Evolutionary conservation across 1,140 invertebrate genomes (phyloP).

Genomic region (Drosophila ficusphila): DNA sequence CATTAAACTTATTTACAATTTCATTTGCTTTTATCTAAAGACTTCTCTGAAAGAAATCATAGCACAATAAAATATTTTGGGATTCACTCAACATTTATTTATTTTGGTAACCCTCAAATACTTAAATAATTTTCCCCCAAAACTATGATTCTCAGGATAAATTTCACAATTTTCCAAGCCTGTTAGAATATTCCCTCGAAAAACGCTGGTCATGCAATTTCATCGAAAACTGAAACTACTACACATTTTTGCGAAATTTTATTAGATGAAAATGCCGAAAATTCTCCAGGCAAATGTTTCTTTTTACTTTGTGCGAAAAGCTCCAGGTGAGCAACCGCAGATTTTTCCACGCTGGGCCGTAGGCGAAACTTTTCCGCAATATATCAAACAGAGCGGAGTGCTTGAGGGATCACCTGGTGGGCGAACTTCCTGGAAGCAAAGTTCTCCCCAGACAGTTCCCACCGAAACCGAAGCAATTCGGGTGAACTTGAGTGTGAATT

Average conservation of each 20-base stretch:
- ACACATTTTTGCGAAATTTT: constrained; percentile 48
- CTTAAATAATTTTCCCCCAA: constrained; percentile 6
- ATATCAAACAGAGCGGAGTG: constrained; percentile 43
- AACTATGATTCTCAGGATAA: constrained; percentile 31
- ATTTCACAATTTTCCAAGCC: constrained; percentile 41
- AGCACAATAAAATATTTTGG: no score
- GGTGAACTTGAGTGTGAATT: constrained; percentile 57
- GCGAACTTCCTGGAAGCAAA: constrained; percentile 64
- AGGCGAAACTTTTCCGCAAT: constrained; percentile 63
- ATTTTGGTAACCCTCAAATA: constrained; percentile 17
- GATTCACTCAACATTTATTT: not conserved
- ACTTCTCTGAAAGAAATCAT: not conserved
- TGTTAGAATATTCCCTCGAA: constrained; percentile 8
- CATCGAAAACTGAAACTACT: constrained; percentile 56
- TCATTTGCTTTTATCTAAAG: not conserved
- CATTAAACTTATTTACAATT: not conserved
- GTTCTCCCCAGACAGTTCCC: constrained; percentile 26
- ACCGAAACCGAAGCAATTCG: constrained; percentile 44
- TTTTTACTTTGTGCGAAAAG: constrained; percentile 40
- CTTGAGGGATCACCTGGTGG: constrained; percentile 12
- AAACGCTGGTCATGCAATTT: constrained; percentile 52
- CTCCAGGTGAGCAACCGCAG: constrained; percentile 13
- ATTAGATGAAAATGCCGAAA: constrained; percentile 28
- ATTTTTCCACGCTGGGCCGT: constrained; percentile 41
- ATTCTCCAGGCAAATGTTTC: constrained; percentile 33